A percentile compares a stretch with the other conserved stretches of the same genome.
These are phyloP conservation scores for Sinelater perroti DNA, from an alignment of 2,888 invertebrate genomes.

Conservation along the genomic window DNA sequence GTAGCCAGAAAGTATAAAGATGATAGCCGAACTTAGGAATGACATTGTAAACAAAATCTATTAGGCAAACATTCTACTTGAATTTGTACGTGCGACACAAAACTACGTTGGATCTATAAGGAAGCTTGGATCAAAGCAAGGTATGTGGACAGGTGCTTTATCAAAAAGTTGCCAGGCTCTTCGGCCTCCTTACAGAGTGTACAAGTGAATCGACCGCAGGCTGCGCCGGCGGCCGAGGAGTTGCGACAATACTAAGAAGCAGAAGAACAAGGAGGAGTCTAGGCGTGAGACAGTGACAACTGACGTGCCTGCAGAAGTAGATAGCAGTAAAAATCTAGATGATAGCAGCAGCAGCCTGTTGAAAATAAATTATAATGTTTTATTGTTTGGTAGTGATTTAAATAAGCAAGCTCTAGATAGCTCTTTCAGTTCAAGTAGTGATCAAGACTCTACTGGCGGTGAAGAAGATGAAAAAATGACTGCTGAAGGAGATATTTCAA, in stretches of 20 bases:
- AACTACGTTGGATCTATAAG: conserved; percentile 86
- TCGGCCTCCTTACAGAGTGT: conserved; percentile 41
- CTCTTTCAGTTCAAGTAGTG: conserved; percentile 68
- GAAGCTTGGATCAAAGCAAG: conserved; percentile 94
- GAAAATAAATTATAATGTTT: conserved; percentile 56
- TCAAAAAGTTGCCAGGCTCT: conserved; percentile 66
- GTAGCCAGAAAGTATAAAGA: conserved; percentile 95
- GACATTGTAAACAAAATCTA: conserved; percentile 82
- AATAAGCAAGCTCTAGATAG: conserved; percentile 63
- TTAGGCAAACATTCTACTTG: conserved; percentile 78
- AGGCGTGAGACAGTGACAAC: conserved; percentile 8
- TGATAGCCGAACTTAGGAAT: conserved; percentile 94
- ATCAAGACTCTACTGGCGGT: conserved; percentile 86
- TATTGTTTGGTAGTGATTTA: conserved; percentile 77
- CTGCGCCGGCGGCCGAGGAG: conserved; percentile 65
- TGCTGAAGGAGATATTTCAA: conserved; percentile 78
- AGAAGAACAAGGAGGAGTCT: conserved; percentile 22
- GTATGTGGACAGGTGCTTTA: conserved; percentile 85
- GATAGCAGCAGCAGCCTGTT: conserved; percentile 23
- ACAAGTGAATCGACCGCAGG: conserved; percentile 69
- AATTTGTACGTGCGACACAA: conserved; percentile 76
- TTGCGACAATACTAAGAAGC: conserved; percentile 50
- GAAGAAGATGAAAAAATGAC: conserved; percentile 69
- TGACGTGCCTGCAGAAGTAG: conserved; percentile 12
- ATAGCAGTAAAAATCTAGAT: conserved; percentile 15